A percentile compares a stretch with the other conserved stretches of the same genome.
phyloP scores from a whole-genome alignment of 2,888 invertebrate species.

The Melanargia galathea region DNA sequence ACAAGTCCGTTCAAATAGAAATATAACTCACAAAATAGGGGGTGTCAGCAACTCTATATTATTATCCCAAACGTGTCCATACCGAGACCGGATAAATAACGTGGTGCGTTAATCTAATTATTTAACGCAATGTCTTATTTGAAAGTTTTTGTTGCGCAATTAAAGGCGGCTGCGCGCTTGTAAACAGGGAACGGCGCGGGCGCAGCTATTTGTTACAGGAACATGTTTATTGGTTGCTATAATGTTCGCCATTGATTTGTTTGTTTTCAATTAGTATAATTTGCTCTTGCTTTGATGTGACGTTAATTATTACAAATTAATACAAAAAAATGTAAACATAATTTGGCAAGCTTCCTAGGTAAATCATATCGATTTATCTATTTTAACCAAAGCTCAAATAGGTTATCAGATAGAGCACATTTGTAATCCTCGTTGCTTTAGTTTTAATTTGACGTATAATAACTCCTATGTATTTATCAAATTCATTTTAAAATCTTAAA shows the following conservation, averaged over 20 bases:
- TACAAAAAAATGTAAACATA: too few relatives aligned
- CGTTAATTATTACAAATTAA: background rate
- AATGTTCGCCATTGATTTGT: slow-evolving; percentile 23
- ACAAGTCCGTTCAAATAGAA: background rate
- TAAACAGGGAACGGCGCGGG: slow-evolving; percentile 56
- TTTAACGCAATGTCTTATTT: slow-evolving; percentile 79
- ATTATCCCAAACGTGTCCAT: slow-evolving; percentile 28
- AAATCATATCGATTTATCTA: too few relatives aligned
- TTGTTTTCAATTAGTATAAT: slow-evolving; percentile 16
- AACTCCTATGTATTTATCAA: too few relatives aligned
- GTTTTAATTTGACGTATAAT: too few relatives aligned
- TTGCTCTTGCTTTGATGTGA: background rate
- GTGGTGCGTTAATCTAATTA: slow-evolving; percentile 77
- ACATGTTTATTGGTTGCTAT: slow-evolving; percentile 30
- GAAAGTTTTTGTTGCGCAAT: slow-evolving; percentile 71
- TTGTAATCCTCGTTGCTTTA: too few relatives aligned
- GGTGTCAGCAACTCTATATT: slow-evolving; percentile 42
- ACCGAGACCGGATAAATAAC: slow-evolving; percentile 51
- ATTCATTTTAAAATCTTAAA: too few relatives aligned
- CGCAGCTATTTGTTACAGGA: slow-evolving; percentile 54
- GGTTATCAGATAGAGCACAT: too few relatives aligned
- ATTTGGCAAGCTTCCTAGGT: too few relatives aligned
- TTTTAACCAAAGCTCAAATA: too few relatives aligned
- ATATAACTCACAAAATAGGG: too few relatives aligned
- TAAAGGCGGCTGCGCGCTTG: slow-evolving; percentile 62